A percentile compares a stretch with the other conserved stretches of the same genome.
Conservation (phyloP, 2,797 vertebrate species). For the Mormyrops boulengeri region DNA sequence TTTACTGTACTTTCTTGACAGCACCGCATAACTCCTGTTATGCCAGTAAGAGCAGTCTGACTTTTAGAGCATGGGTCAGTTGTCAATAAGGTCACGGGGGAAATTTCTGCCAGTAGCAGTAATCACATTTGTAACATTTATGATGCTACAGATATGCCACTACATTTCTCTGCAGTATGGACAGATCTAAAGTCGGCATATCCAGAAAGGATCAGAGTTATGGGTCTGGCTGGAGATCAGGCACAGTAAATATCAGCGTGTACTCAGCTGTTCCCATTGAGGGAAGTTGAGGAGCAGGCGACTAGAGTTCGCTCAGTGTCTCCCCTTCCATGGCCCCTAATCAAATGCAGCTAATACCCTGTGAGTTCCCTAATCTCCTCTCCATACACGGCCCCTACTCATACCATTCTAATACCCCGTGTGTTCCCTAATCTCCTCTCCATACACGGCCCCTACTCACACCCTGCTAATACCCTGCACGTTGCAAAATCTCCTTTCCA, state of each 20-base stretch:
- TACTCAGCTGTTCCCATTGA: neutral
- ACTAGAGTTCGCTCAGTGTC: neutral
- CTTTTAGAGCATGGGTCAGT: neutral
- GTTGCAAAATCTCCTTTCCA: neutral
- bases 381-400: neutral
- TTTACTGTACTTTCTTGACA: neutral
- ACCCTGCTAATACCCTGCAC: neutral
- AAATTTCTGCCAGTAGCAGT: neutral
- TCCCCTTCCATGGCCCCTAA: neutral
- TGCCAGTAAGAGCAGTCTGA: neutral
- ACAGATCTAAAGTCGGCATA: neutral
- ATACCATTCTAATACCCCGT: neutral
- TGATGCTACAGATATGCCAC: neutral
- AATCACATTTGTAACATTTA: neutral
- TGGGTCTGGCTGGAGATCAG: slow-evolving; percentile 5
- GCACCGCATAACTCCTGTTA: neutral
- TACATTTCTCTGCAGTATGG: neutral
- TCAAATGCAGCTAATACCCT: neutral
- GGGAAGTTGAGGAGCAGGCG: neutral
- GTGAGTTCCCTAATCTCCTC: neutral
- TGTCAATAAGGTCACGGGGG: neutral
- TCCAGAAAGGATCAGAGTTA: neutral
- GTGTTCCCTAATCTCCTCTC: neutral
- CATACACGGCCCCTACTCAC: neutral
- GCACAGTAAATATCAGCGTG: neutral